Evolutionary conservation across 30 jellyfish, hydroid and myxozoan species (phyloP).

Genomic region (Catostylus mosaicus): DNA sequence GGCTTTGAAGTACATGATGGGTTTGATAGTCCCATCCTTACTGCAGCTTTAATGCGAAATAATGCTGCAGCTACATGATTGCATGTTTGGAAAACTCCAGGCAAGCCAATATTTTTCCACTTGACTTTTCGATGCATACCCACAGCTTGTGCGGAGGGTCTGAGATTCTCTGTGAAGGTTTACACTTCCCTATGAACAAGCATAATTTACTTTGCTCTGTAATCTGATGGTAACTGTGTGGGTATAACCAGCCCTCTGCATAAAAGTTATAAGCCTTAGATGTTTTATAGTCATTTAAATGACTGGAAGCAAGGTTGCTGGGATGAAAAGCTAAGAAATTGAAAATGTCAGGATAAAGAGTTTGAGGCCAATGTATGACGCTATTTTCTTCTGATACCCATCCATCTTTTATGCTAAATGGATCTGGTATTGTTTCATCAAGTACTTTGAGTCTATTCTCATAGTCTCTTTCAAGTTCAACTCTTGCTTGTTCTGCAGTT

Average conservation of each 20-base stretch:
- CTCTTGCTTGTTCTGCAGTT: constrained; percentile 24
- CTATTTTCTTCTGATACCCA: constrained; percentile 54
- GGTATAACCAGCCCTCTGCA: constrained; percentile 52
- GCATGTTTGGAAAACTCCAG: constrained; percentile 25
- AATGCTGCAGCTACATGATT: no score
- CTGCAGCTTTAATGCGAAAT: no score
- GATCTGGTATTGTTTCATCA: constrained; percentile 37
- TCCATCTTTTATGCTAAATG: constrained; percentile 20
- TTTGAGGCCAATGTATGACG: constrained; percentile 33
- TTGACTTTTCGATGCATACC: constrained; percentile 30
- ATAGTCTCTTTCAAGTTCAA: constrained; percentile 7
- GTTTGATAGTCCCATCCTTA: constrained; percentile 39
- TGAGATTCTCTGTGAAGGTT: constrained; percentile 36
- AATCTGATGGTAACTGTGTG: constrained; percentile 7
- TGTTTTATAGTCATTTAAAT: constrained; percentile 44
- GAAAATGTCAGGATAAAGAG: constrained; percentile 60
- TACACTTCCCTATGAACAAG: constrained; percentile 31
- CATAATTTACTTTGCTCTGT: constrained; percentile 17
- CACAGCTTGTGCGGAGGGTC: constrained; percentile 62
- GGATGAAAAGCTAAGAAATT: constrained; percentile 28
- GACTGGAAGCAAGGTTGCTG: constrained; percentile 22
- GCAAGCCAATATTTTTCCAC: constrained; percentile 52
- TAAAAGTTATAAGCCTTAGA: constrained; percentile 66
- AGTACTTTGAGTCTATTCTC: not conserved
- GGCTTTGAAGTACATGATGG: constrained; percentile 58